These are phyloP conservation scores for Acipenser ruthenus DNA, from an alignment of 2,797 vertebrate genomes.

Conservation along the genomic window DNA sequence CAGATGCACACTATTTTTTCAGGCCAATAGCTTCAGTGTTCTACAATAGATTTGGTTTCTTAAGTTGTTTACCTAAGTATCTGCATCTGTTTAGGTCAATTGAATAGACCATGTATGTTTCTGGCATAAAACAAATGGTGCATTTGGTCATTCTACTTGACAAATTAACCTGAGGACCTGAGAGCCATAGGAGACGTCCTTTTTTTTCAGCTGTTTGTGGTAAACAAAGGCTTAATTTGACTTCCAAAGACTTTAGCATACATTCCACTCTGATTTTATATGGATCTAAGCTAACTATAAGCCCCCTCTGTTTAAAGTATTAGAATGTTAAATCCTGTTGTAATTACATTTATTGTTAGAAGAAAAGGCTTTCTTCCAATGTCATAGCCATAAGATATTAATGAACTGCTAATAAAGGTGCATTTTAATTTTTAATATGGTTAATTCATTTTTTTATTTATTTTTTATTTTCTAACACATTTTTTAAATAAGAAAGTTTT, in stretches of 20 bases:
- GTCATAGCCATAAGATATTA: not conserved
- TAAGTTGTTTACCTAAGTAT: too few species aligned
- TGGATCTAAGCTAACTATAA: not conserved
- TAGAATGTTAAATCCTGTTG: not conserved
- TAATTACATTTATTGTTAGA: not conserved
- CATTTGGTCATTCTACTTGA: too few species aligned
- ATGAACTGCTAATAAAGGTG: not conserved
- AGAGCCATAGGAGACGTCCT: too few species aligned
- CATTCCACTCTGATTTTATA: not conserved
- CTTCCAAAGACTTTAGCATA: not conserved
- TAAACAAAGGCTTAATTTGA: constrained; percentile 1
- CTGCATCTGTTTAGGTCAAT: too few species aligned
- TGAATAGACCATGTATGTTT: too few species aligned
- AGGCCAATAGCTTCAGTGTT: too few species aligned
- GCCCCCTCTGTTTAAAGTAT: not conserved
- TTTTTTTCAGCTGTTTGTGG: too few species aligned
- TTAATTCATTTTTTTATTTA: not conserved
- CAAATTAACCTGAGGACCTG: too few species aligned
- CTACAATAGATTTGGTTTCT: too few species aligned
- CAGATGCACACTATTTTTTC: too few species aligned
- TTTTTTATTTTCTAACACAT: constrained; percentile 6
- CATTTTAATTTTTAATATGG: not conserved
- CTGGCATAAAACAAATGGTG: too few species aligned
- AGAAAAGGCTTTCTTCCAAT: not conserved
- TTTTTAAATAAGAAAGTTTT: too few species aligned